phyloP scores from a whole-genome alignment of 2,888 invertebrate species.

The Drosophila subquinaria region DNA sequence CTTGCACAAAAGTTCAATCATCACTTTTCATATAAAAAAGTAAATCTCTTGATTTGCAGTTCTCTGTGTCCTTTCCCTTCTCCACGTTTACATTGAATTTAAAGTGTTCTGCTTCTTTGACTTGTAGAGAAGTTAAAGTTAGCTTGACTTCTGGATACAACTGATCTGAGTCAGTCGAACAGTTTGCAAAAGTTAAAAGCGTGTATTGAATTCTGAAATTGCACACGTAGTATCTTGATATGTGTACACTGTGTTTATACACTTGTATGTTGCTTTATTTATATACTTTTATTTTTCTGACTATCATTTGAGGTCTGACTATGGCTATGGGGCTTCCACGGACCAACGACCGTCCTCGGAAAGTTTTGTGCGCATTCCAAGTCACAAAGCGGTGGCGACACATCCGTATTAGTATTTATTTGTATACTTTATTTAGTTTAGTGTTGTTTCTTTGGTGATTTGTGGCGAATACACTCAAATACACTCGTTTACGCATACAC shows the following conservation, averaged over 20 bases:
- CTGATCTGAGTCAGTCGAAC: constrained; percentile 34
- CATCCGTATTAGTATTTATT: constrained; percentile 59
- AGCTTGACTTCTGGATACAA: constrained; percentile 46
- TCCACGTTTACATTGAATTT: neutral
- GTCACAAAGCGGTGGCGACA: constrained; percentile 38
- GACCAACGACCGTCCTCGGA: constrained; percentile 79
- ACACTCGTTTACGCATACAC: constrained; percentile 1
- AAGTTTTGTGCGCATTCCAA: constrained; percentile 47
- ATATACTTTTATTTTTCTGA: constrained; percentile 9
- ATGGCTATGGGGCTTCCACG: constrained; percentile 18
- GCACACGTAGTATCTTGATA: constrained; percentile 39
- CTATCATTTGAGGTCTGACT: constrained; percentile 19
- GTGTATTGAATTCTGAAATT: constrained; percentile 59
- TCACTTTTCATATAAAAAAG: constrained; percentile 5
- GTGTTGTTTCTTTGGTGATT: constrained; percentile 29
- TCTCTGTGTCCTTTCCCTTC: constrained; percentile 61
- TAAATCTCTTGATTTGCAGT: constrained; percentile 27
- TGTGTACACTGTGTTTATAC: constrained; percentile 16
- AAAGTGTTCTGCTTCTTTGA: constrained; percentile 21
- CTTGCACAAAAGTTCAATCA: constrained; percentile 53
- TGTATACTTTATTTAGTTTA: constrained; percentile 37
- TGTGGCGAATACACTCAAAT: constrained; percentile 14
- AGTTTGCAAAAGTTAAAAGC: constrained; percentile 27
- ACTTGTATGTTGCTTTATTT: constrained; percentile 16
- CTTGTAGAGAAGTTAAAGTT: constrained; percentile 35